Conservation (phyloP, 2,888 invertebrate genomes). For the Xylota segnis region DNA sequence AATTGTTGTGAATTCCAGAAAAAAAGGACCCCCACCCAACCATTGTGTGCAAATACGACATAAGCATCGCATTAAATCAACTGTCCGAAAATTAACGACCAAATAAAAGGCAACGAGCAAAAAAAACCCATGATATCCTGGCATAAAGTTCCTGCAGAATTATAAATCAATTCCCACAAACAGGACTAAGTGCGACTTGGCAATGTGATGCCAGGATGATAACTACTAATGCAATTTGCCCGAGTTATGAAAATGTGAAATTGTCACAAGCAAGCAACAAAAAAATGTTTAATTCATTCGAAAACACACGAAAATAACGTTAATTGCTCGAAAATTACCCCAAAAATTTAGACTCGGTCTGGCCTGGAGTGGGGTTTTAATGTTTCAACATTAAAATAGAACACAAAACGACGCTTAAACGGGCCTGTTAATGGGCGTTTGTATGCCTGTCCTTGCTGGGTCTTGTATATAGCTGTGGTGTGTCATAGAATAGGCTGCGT, state of each 20-base stretch:
- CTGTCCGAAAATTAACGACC: conserved; percentile 73
- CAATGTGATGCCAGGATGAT: conserved; percentile 44
- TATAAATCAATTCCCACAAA: conserved; percentile 71
- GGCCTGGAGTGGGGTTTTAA: conserved; percentile 61
- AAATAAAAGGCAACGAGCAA: conserved; percentile 58
- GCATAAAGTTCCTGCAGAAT: conserved; percentile 40
- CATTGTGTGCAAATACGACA: conserved; percentile 65
- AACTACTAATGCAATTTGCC: conserved; percentile 68
- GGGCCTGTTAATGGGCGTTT: conserved; percentile 57
- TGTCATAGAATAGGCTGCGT: background rate
- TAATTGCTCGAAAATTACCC: conserved; percentile 71
- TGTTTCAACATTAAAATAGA: conserved; percentile 67
- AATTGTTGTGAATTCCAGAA: background rate
- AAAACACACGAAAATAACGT: conserved; percentile 56
- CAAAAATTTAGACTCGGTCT: conserved; percentile 49
- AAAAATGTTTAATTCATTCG: conserved; percentile 31
- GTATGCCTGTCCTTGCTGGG: conserved; percentile 31
- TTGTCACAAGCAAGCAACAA: too few relatives aligned
- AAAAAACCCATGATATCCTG: conserved; percentile 50
- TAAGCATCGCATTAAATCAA: conserved; percentile 75
- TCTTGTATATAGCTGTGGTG: conserved; percentile 21
- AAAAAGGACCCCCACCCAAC: background rate
- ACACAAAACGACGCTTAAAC: conserved; percentile 58
- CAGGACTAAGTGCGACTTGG: conserved; percentile 46
- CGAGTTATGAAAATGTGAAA: conserved; percentile 61